Percentiles rank a stretch among this genome's conserved stretches.
Conservation (phyloP, 1,140 invertebrate genomes). For the Apis laboriosa region DNA sequence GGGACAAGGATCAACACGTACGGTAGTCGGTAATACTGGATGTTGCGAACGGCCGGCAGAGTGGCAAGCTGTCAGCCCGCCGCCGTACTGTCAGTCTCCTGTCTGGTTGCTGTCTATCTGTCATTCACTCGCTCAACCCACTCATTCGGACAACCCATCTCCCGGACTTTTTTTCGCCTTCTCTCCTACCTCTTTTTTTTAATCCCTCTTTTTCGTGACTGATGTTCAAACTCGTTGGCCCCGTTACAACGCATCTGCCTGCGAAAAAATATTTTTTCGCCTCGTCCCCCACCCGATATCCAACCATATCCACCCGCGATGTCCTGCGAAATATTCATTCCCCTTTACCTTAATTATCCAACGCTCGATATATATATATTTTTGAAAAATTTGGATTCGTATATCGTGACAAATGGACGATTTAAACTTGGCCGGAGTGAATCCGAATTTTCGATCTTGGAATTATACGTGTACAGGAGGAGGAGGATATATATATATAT, state of each 20-base stretch:
- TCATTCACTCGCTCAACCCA: conserved; percentile 72
- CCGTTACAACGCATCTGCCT: conserved; percentile 62
- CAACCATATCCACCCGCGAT: conserved; percentile 21
- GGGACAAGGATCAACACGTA: conserved; percentile 76
- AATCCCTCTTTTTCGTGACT: conserved; percentile 64
- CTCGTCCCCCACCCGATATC: conserved; percentile 26
- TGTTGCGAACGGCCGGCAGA: conserved; percentile 71
- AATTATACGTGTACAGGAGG: no score
- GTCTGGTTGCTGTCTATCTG: conserved; percentile 78
- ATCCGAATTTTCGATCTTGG: no score
- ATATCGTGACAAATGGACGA: no score
- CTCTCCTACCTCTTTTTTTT: conserved; percentile 42
- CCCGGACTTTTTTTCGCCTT: conserved; percentile 60
- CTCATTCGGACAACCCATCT: conserved; percentile 66
- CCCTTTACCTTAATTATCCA: not conserved
- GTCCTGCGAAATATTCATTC: conserved; percentile 57
- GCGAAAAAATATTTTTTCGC: conserved; percentile 69
- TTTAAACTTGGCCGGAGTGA: no score
- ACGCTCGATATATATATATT: no score
- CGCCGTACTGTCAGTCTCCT: conserved; percentile 77
- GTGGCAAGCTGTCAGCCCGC: conserved; percentile 75
- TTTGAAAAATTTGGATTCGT: no score
- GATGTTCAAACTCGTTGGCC: conserved; percentile 68
- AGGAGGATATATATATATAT: no score
- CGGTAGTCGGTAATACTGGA: conserved; percentile 73